A percentile compares a stretch with the other conserved stretches of the same genome.
Conservation (phyloP, 2,113 vertebrate species). For the Vulpes vulpes region DNA sequence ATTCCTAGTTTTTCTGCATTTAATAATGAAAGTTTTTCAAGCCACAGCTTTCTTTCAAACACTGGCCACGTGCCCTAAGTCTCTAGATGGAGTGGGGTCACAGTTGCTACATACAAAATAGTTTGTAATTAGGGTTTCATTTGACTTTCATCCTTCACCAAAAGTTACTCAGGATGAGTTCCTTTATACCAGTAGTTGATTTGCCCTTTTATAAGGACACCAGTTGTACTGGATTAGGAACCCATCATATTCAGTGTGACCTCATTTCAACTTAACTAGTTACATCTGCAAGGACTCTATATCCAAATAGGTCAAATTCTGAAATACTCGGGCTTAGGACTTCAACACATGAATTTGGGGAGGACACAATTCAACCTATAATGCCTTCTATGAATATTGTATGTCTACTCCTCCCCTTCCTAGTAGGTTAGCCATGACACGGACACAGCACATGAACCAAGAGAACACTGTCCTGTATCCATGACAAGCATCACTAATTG, state of each 20-base stretch:
- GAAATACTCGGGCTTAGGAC: background rate
- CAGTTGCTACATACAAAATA: background rate
- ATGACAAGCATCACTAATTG: rapidly evolving
- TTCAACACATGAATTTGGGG: background rate
- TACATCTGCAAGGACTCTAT: background rate
- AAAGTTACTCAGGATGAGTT: background rate
- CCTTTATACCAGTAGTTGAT: background rate
- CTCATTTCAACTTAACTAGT: background rate
- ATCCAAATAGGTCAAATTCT: background rate
- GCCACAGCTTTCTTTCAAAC: background rate
- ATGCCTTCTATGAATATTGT: background rate
- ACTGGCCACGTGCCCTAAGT: too few species aligned
- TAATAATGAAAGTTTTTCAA: background rate
- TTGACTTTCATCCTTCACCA: background rate
- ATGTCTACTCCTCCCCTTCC: background rate
- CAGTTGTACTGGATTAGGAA: background rate
- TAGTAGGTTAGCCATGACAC: background rate
- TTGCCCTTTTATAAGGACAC: background rate
- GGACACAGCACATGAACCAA: background rate
- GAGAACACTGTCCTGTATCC: background rate
- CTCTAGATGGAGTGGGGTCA: background rate
- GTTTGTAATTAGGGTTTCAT: background rate
- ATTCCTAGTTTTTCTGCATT: background rate
- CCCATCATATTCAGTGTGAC: background rate
- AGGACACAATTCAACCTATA: background rate